Base-by-base conservation (phyloP, 2,113 vertebrate species). In the Harpagus bidentatus region DNA sequence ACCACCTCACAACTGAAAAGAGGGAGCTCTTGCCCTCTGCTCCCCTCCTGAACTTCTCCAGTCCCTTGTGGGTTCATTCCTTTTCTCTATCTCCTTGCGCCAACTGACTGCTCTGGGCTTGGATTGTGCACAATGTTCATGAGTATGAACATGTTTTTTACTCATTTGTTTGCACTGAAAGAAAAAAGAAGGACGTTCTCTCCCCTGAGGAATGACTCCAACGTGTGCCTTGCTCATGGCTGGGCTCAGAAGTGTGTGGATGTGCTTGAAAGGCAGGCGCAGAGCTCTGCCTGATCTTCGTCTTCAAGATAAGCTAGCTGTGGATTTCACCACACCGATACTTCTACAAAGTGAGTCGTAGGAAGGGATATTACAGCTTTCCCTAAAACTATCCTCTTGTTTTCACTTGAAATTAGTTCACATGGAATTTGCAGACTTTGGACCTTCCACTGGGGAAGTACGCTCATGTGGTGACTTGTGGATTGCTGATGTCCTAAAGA, bases 131-230 rank as follows among this genome's bases (percentile, higher is more conserved):
- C 74, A 34, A 1, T 3, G 1, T 40, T 67, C 52, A 28, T 19
- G 53, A 82, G 13, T 52, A 5, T 1, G 8, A 48, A 7, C 0
- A 0, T 45, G 55, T 1, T 11, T 90, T 80, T 66, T 25, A 22
- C 61, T 38, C 34, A 2, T 32, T 59, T 55, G 1, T 32, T 70
- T 78, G 50, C 6, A 5, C 36, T 38, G 23, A 26, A 50, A 76
- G 47, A 6, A 32, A 42, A 38, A 38, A 55, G 32, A 47, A 85
- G 52, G 80, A 86, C 1, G 0, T 66, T 70, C 34, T 62, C 6
- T 56, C 3, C 47, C n/a, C n/a, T 1, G 21, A 69, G 72, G 69
- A 83, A 50, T 7, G 67, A 40, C 87, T 77, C 62, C 71, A 67
- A 2, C 22, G 40, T 36, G 43, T 23, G 31, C 31, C 16, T 52